Evolutionary conservation across 2,888 invertebrate species (phyloP), one percentile per base, ranked within the genome.

Genomic region (Ormyrus labotus): DNA sequence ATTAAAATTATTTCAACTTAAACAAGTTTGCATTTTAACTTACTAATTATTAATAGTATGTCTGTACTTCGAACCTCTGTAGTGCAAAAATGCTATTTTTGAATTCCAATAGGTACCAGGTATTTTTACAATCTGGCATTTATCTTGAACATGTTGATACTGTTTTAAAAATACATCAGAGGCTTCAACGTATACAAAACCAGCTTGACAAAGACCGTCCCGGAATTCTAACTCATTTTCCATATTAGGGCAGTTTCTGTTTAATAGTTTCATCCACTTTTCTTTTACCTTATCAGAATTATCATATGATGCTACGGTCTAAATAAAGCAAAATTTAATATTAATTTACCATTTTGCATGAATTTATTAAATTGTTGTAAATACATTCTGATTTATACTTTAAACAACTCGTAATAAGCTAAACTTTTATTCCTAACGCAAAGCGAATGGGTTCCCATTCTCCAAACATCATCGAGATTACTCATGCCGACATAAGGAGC

Each of bases 371-470:
- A 34, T 34, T 34, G 4, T 34, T 4, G 34, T 34, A 34, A 34
- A 34, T 34, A 34, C 4, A 4, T 34, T 34, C 4, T 34, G 34
- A 34, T 34, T 34, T 34, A 34, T 34, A 34, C 34, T 34, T 34
- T 34, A 34, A 34, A 34, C n/a, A 91, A 88, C 78, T 88, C 86
- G 65, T 88, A 86, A 67, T 90, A 91, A 47, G 91, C 91, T 77
- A 88, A 89, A 84, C 91, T 92, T 60, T 88, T 87, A 57, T 87
- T 89, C 75, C 92, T 87, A n/a, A 92, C 81, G 83, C 92, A 92
- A 51, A 92, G 79, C 1, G 90, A 88, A 81, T 91, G 89, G 6
- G 87, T 89, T 68, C 86, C 85, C 70, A 87, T 86, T 8, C 83
- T 76, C 13, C 84, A 84, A 10, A 92, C 85, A n/a, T 91, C 91